phyloP scores from a whole-genome alignment of 2,797 vertebrate genomes.

The Acanthopagrus latus region DNA sequence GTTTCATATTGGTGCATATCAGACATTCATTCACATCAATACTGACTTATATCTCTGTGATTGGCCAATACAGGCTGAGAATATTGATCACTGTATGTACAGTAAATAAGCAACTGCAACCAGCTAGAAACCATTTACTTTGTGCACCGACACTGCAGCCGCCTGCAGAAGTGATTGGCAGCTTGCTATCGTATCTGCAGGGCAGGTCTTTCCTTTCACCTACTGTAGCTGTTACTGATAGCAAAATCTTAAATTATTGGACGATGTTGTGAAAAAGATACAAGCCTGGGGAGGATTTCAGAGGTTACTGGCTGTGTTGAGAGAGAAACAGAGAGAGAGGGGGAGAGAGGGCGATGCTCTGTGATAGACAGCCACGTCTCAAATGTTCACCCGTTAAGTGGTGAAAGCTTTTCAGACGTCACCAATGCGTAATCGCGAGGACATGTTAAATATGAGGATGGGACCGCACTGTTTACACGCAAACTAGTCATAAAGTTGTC shows the following conservation, averaged over 20 bases:
- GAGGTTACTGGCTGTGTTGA: background rate
- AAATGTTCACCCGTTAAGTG: background rate
- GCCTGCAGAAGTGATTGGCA: conserved; percentile 4
- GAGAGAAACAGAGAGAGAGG: background rate
- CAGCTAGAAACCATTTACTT: background rate
- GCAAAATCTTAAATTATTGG: background rate
- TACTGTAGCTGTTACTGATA: conserved; percentile 2
- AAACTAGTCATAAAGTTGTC: background rate
- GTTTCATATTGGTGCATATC: too few relatives aligned
- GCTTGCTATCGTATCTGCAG: conserved; percentile 1
- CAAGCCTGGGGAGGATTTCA: conserved; percentile 4
- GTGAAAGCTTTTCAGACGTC: background rate
- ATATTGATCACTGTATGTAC: background rate
- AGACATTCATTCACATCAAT: too few relatives aligned
- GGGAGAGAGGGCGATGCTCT: background rate
- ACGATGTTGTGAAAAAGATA: background rate
- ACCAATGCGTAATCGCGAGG: too few relatives aligned
- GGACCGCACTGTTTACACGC: background rate
- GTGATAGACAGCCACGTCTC: background rate
- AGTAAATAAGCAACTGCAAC: conserved; percentile 5
- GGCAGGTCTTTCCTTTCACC: background rate
- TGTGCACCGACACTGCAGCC: background rate
- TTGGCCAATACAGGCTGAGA: background rate
- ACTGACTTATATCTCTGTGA: too few relatives aligned
- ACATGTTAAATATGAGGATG: background rate